Conservation (phyloP, 1,140 invertebrate species). For the Glossosoma conforme region DNA sequence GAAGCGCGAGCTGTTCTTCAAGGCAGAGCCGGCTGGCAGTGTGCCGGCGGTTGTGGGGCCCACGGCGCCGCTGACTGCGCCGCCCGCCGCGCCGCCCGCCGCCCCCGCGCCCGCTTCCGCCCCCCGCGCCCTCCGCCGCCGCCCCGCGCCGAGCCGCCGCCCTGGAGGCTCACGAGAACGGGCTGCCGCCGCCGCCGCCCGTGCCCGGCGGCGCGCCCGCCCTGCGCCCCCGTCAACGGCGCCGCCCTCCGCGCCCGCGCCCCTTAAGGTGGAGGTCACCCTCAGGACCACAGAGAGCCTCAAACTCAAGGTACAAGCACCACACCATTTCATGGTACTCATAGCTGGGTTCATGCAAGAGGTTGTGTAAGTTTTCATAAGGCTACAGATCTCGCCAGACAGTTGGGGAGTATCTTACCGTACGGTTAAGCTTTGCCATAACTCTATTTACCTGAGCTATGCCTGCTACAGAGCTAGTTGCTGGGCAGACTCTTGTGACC, state of each 20-base stretch:
- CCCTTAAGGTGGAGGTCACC: slow-evolving; percentile 34
- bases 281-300: slow-evolving; percentile 30
- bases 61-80: slow-evolving; percentile 38
- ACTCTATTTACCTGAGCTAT: too few species aligned
- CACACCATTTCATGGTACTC: too few species aligned
- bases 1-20: slow-evolving; percentile 75
- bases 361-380: too few species aligned
- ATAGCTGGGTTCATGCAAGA: too few species aligned
- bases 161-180: slow-evolving; percentile 42
- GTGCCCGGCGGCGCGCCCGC: slow-evolving; percentile 47
- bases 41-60: slow-evolving; percentile 27
- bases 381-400: too few species aligned
- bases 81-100: slow-evolving; percentile 39
- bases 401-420: too few species aligned
- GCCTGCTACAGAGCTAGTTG: too few species aligned
- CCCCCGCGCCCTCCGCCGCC: slow-evolving; percentile 39
- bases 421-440: too few species aligned
- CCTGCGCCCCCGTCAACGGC: slow-evolving; percentile 47
- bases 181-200: slow-evolving; percentile 46
- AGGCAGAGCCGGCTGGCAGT: slow-evolving; percentile 47
- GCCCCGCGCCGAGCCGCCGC: slow-evolving; percentile 39
- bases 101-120: slow-evolving; percentile 42
- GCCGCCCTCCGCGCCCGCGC: slow-evolving; percentile 41
- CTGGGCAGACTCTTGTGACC: too few species aligned
- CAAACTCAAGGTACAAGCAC: too few species aligned